Conservation (phyloP, 2,888 invertebrate genomes). For the Tolmerus cingulatus region DNA sequence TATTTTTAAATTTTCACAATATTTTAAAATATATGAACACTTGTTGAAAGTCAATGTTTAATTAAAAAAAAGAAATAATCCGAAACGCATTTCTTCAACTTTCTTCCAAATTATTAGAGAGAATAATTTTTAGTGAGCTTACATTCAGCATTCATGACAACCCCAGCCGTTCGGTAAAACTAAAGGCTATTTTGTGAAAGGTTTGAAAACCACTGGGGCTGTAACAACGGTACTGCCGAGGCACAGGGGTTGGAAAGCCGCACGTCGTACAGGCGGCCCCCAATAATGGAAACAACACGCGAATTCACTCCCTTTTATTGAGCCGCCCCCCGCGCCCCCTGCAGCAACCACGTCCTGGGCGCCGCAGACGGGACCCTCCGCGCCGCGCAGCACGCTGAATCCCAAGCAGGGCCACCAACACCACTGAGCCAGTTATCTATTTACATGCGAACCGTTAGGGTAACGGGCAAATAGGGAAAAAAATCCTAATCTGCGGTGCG, state of each 20-base stretch:
- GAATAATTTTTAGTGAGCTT: not conserved
- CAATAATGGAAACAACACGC: constrained; percentile 10
- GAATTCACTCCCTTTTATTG: not conserved
- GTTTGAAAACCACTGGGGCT: not conserved
- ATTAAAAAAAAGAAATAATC: not conserved
- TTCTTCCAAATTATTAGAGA: not conserved
- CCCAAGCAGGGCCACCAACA: not conserved
- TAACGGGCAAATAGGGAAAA: not conserved
- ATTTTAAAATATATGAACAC: no score
- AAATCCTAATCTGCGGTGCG: not conserved
- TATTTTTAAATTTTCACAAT: no score
- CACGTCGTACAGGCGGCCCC: not conserved
- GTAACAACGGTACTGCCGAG: not conserved
- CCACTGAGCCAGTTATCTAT: not conserved
- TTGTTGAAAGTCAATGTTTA: no score
- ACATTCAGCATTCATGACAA: not conserved
- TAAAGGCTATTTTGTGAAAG: not conserved
- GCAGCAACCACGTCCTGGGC: not conserved
- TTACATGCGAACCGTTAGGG: not conserved
- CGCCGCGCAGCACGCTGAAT: not conserved
- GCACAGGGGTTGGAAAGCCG: not conserved
- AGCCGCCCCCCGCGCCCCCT: not conserved
- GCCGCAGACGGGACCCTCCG: not conserved
- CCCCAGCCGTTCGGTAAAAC: not conserved
- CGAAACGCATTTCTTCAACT: not conserved